phyloP scores from a whole-genome alignment of 1,140 invertebrate genomes.

The Cydia splendana region DNA sequence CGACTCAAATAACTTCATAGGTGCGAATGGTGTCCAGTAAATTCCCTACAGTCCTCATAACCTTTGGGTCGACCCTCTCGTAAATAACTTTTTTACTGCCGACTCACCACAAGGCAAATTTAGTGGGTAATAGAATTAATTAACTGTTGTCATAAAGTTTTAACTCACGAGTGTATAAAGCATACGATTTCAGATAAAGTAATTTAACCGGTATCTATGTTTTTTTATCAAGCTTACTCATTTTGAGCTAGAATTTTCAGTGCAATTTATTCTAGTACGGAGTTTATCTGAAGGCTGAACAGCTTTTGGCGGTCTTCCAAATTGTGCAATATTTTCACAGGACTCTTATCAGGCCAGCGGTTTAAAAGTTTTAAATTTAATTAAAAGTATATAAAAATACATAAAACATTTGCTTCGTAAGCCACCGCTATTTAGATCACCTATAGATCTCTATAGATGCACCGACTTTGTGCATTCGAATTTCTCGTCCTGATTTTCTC shows the following conservation, averaged over 20 bases:
- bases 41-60: not conserved
- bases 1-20: not conserved
- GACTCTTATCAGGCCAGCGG: not conserved
- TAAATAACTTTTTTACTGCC: constrained; percentile 31
- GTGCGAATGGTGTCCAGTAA: constrained; percentile 1
- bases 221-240: not conserved
- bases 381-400: not conserved
- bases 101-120: constrained; percentile 11
- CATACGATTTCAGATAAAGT: not conserved
- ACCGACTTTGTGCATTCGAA: too few relatives aligned
- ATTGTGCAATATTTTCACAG: constrained; percentile 1
- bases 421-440: too few relatives aligned
- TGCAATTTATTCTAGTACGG: not conserved
- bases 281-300: constrained; percentile 9
- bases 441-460: too few relatives aligned
- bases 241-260: constrained; percentile 5
- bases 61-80: not conserved
- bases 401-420: too few relatives aligned
- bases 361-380: not conserved
- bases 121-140: constrained; percentile 25
- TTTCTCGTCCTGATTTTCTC: too few relatives aligned
- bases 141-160: constrained; percentile 15
- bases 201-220: not conserved
- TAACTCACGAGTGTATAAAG: constrained; percentile 9
- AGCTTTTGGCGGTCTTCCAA: constrained; percentile 3